Evolutionary conservation across 2,888 invertebrate species (phyloP), one percentile per base, ranked within the genome.

Genomic region (Chydorus sphaericus): DNA sequence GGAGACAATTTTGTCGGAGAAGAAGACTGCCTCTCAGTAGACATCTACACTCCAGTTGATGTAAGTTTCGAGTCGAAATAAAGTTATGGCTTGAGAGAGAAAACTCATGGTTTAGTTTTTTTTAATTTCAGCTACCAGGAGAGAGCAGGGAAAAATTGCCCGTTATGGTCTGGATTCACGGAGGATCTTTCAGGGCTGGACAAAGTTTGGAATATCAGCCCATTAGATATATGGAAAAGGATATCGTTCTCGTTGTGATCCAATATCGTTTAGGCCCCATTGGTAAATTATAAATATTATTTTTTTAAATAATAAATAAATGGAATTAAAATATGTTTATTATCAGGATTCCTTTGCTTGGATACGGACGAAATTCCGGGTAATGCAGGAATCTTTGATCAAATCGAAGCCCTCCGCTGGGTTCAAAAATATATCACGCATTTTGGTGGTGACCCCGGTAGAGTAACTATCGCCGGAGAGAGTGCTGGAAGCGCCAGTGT

Each of bases 241-340:
- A 72, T 55, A 67, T 75, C 36, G 72, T 77, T 4, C 71, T 77
- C 0, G 75, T 77, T 16, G 73, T 75, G 1, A 69, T 75, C 57
- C 75, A 76, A 62, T 76, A 76, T 64, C 66, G 76, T 20, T 67
- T 77, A 1, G 75, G 74, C 54, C 69, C 75, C 7, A 66, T 76
- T 52, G 76, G 75, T 72, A 6, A 44, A 2, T 6, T 44, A 1
- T 20, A 48, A 10, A 20, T 11, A 11, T 14, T 4, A 16, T 5
- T 14, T 48, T 48, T 31, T n/a, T 16, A 8, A 44, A 16, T 8
- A 16, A 7, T 6, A n/a, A 4, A 29, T 55, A 2, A 49, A 28
- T 44, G 16, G 7, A 11, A 11, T 11, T 10, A 30, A 10, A 16
- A 30, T 28, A 10, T 11, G 26, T 7, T 29, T 33, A 18, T 51